Evolutionary conservation across 2,113 vertebrate species (phyloP).

Genomic region (Psammodynastes pulverulentus): DNA sequence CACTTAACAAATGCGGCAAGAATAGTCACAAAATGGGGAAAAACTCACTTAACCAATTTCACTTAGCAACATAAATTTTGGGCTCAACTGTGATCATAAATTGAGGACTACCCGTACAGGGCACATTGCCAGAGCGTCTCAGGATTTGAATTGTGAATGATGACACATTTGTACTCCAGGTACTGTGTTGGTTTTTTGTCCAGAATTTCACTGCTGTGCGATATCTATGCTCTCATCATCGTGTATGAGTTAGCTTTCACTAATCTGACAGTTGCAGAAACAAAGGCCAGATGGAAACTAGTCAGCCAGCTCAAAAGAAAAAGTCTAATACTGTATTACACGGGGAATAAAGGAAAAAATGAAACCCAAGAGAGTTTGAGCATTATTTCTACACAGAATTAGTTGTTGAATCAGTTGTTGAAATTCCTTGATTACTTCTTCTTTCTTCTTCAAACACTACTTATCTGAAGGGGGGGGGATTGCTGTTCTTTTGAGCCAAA

Average conservation of each 20-base stretch:
- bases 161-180: background rate
- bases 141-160: background rate
- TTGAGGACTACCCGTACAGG: no score
- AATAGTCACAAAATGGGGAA: no score
- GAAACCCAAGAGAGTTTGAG: background rate
- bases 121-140: background rate
- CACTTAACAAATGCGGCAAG: no score
- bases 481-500: background rate
- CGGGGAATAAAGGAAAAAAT: background rate
- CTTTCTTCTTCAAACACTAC: background rate
- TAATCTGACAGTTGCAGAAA: background rate
- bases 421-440: background rate
- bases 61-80: no score
- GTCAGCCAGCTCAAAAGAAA: background rate
- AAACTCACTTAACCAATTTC: no score
- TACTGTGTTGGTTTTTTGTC: background rate
- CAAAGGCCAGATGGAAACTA: background rate
- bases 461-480: background rate
- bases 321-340: background rate
- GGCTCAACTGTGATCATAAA: no score
- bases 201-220: background rate
- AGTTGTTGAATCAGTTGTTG: background rate
- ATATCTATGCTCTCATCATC: background rate
- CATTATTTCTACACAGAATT: background rate
- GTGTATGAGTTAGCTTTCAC: background rate